A percentile compares a stretch with the other conserved stretches of the same genome.
Evolutionary conservation across 2,888 invertebrate genomes (phyloP).

Genomic region (Apodemia hepburni): DNA sequence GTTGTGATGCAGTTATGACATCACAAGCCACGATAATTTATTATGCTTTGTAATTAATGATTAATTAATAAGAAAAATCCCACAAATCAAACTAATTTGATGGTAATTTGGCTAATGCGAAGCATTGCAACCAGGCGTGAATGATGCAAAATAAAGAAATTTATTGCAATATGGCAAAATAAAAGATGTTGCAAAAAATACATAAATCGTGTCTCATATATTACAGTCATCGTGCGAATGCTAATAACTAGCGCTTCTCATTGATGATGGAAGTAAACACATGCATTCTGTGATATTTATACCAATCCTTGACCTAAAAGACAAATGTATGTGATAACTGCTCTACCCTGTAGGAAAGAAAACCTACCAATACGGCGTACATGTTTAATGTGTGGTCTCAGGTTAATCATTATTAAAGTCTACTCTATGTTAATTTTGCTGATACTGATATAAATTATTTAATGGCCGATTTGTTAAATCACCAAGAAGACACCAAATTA

Average conservation of each 20-base stretch:
- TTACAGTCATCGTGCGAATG: conserved; percentile 59
- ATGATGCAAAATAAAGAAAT: conserved; percentile 47
- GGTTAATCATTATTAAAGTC: conserved; percentile 72
- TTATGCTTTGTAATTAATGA: conserved; percentile 21
- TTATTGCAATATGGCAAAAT: conserved; percentile 36
- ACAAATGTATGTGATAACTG: conserved; percentile 24
- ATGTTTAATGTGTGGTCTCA: conserved; percentile 69
- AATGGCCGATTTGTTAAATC: conserved; percentile 64
- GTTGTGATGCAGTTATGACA: conserved; percentile 3
- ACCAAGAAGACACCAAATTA: conserved; percentile 66
- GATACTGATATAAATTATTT: conserved; percentile 50
- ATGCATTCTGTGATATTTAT: conserved; percentile 28
- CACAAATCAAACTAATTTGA: conserved; percentile 42
- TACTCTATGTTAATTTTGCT: conserved; percentile 70
- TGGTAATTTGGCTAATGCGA: conserved; percentile 67
- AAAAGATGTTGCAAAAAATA: conserved; percentile 46
- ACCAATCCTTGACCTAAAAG: background rate
- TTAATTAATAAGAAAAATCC: conserved; percentile 32
- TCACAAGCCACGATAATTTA: conserved; percentile 13
- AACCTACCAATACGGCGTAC: conserved; percentile 42
- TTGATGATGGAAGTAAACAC: conserved; percentile 38
- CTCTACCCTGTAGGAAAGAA: conserved; percentile 48
- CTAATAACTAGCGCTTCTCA: conserved; percentile 44
- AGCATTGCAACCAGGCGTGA: conserved; percentile 77
- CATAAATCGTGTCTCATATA: conserved; percentile 35